Evolutionary conservation across 2,888 invertebrate genomes (phyloP).

Genomic region (Petrophora chlorosata): DNA sequence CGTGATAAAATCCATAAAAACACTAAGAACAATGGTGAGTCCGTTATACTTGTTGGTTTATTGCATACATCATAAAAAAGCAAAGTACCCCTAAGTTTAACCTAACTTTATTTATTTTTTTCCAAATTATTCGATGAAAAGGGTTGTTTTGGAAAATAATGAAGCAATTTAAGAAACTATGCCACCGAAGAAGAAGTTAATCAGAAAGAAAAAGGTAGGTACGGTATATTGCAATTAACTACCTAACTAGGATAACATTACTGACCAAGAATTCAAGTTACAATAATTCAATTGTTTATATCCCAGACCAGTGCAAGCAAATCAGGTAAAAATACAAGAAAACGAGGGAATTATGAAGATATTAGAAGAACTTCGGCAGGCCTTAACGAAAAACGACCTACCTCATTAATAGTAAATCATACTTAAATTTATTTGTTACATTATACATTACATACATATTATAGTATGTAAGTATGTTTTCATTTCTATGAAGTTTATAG

Average conservation of each 20-base stretch:
- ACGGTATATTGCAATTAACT: neutral
- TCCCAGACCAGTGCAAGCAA: neutral
- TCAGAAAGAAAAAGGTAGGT: conserved; percentile 40
- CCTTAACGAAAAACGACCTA: neutral
- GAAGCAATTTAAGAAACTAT: conserved; percentile 39
- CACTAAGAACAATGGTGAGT: too few species aligned
- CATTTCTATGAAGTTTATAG: too few species aligned
- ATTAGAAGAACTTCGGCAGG: neutral
- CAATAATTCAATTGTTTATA: neutral
- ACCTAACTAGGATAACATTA: neutral
- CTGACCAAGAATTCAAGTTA: too few species aligned
- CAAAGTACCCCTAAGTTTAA: too few species aligned
- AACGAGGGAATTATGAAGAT: neutral
- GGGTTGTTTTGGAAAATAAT: conserved; percentile 35
- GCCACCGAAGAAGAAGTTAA: conserved; percentile 49
- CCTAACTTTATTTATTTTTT: too few species aligned
- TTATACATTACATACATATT: too few species aligned
- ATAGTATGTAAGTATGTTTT: too few species aligned
- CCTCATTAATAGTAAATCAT: too few species aligned
- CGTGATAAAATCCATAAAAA: too few species aligned
- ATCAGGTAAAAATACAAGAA: conserved; percentile 6
- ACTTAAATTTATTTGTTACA: too few species aligned
- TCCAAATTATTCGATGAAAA: neutral
- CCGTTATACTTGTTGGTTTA: too few species aligned
- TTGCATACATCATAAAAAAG: too few species aligned